These are phyloP conservation scores for Microctonus hyperodae DNA, from an alignment of 2,888 invertebrate species.

Conservation along the genomic window DNA sequence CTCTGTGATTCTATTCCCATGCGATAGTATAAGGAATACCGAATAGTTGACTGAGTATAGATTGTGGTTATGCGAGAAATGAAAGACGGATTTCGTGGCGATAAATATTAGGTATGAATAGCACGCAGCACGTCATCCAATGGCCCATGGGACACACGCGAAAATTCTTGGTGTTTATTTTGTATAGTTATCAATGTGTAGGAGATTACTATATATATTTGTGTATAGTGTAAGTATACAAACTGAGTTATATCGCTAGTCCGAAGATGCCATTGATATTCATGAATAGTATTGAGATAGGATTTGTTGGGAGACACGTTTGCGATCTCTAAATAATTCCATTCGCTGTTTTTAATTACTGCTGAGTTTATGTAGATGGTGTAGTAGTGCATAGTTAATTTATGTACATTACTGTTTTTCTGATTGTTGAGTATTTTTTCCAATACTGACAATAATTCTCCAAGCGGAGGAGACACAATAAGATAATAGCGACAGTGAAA, in stretches of 20 bases:
- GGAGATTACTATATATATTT: too few species aligned
- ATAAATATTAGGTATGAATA: constrained; percentile 18
- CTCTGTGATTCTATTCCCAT: constrained; percentile 26
- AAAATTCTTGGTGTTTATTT: constrained; percentile 5
- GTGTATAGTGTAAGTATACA: not conserved
- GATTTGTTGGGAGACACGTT: not conserved
- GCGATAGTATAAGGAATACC: constrained; percentile 6
- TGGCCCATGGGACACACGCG: constrained; percentile 10
- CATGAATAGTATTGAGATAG: too few species aligned
- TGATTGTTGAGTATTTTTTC: constrained; percentile 6
- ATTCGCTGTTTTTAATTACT: constrained; percentile 8
- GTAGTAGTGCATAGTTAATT: too few species aligned
- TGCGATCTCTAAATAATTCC: not conserved
- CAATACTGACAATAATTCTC: not conserved
- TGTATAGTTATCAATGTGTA: not conserved
- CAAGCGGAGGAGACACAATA: not conserved
- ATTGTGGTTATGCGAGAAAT: not conserved
- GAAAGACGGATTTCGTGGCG: constrained; percentile 6
- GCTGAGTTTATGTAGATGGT: not conserved
- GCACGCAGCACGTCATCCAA: not conserved
- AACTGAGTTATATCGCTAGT: not conserved
- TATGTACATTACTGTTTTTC: not conserved
- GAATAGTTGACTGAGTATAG: not conserved
- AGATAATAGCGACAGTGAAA: not conserved
- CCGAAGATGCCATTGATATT: not conserved